phyloP scores from a whole-genome alignment of 2,113 vertebrate species.

The Antechinus stuartii region DNA sequence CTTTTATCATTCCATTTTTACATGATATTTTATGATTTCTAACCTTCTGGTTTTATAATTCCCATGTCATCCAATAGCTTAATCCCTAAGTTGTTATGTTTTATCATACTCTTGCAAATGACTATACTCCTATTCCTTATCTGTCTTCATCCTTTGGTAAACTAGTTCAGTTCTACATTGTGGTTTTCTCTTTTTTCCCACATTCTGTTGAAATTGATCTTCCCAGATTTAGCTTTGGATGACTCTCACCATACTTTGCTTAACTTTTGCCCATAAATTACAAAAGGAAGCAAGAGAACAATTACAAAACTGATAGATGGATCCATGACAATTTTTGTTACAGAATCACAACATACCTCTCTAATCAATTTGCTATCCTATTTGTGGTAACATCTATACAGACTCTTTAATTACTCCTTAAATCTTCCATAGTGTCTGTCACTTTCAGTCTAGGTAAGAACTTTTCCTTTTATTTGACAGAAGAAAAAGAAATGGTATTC shows the following conservation, averaged over 20 bases:
- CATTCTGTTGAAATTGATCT: not conserved
- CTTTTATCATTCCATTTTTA: not conserved
- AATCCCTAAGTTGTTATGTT: not conserved
- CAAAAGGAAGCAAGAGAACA: not conserved
- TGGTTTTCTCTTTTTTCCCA: not conserved
- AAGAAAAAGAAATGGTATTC: not conserved
- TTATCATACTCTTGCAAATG: not conserved
- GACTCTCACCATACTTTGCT: not conserved
- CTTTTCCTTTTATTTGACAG: not conserved
- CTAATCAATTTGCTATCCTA: not conserved
- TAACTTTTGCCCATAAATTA: not conserved
- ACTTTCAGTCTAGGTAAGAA: not conserved
- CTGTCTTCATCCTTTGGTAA: not conserved
- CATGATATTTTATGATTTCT: not conserved
- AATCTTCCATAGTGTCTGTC: not conserved
- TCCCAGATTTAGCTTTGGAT: not conserved
- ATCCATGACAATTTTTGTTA: not conserved
- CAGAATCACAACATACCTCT: not conserved
- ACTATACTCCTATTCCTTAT: not conserved
- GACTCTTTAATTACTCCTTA: not conserved
- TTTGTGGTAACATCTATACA: not conserved
- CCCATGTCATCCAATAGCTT: not conserved
- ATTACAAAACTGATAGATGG: not conserved
- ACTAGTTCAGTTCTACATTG: not conserved
- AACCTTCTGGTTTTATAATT: not conserved